Base-by-base conservation (phyloP, 92 coral and sea anemone species). In the Zoanthus sansibaricus region DNA sequence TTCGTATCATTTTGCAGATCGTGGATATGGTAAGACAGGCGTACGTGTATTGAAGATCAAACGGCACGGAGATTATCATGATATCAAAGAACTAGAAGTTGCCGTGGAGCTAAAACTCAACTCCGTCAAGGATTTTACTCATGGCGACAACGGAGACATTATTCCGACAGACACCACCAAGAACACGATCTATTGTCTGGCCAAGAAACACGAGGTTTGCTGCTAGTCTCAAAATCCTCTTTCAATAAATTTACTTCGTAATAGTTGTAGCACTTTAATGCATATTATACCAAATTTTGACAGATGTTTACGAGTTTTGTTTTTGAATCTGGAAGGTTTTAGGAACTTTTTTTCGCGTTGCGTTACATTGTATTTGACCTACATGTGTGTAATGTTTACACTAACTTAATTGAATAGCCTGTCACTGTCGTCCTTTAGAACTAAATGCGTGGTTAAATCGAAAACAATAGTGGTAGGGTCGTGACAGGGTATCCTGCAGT, bases 151-250 rank as follows among this genome's bases (percentile, higher is more conserved):
- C 62, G 74, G 88, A 4, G 86, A 87, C 33, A 91, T 94, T 9
- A 76, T 94, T n/a, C 98, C 98, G 3, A 92, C 98, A 15, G 98
- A 94, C 79, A 94, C 98, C 13, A 91, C 89, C 75, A 94, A 94
- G 83, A 94, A 94, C 86, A 94, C 95, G 44, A 86, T 94, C 37
- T 94, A 92, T 73, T 94, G 92, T 15, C 83, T 94, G 64, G 98
- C 98, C 17, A 92, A 93, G 73, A 82, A 89, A 33, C 92, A 93
- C 48, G 92, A 83, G 92, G 96, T 89, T 83, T 64, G 62, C 9
- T 20, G 9, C 16, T 15, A 13, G 66, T 3, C 21, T 30, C 30
- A 20, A 16, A 62, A 62, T 6, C 7, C 7, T 20, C 25, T 16
- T 62, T 62, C 15, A 16, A 6, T 51, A 10, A 69, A 17, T 15